These are phyloP conservation scores for Gari tellinella DNA, from an alignment of 2,888 invertebrate species.

Conservation along the genomic window DNA sequence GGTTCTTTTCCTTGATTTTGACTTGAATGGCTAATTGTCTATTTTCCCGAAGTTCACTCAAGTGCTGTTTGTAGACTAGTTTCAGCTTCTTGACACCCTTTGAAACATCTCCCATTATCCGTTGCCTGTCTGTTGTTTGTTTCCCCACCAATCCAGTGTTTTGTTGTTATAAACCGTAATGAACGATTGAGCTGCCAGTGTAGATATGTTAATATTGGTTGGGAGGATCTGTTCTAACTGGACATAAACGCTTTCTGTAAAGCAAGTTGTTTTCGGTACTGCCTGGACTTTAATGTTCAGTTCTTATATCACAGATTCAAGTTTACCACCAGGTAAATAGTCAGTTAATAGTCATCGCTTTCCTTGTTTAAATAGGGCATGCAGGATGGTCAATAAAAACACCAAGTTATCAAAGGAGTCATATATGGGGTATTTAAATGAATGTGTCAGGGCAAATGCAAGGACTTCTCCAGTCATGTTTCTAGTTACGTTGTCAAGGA, in stretches of 20 bases:
- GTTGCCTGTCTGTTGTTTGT: background rate
- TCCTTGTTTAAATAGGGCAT: conserved; percentile 11
- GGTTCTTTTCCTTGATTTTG: conserved; percentile 8
- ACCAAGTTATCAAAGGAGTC: conserved; percentile 13
- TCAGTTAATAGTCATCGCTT: conserved; percentile 15
- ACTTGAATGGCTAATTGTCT: conserved; percentile 1
- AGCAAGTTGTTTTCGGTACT: conserved; percentile 17
- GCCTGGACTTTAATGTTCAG: conserved; percentile 2
- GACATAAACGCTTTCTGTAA: conserved; percentile 23
- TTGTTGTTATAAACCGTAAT: conserved; percentile 49
- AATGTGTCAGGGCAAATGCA: background rate
- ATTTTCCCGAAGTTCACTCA: conserved; percentile 1
- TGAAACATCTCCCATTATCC: background rate
- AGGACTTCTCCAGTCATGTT: conserved; percentile 6
- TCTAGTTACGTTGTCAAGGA: conserved; percentile 3
- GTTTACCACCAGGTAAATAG: conserved; percentile 21
- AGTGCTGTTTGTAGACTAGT: background rate
- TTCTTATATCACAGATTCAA: background rate
- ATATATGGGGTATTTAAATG: conserved; percentile 1
- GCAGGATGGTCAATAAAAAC: conserved; percentile 1
- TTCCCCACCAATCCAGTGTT: conserved; percentile 22
- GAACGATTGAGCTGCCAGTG: conserved; percentile 36
- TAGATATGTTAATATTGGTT: conserved; percentile 32
- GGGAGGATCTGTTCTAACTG: conserved; percentile 25
- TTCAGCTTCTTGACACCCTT: background rate